A percentile compares a stretch with the other conserved stretches of the same genome.
Evolutionary conservation across 2,888 invertebrate genomes (phyloP).

Genomic region (Dimorphilus gyrociliatus): DNA sequence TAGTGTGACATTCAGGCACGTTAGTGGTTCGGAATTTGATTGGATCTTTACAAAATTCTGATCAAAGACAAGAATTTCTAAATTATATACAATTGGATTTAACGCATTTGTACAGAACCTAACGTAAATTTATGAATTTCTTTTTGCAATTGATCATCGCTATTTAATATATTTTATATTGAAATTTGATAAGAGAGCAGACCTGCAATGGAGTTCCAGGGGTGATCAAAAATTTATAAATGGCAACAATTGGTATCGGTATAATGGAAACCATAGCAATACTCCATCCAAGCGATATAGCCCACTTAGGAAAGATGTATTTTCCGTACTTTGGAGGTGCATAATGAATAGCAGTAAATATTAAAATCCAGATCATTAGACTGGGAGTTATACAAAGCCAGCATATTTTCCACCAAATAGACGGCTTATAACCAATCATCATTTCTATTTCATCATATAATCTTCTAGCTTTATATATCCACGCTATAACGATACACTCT

Average conservation of each 20-base stretch:
- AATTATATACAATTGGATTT: no score
- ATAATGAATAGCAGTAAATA: slow-evolving; percentile 20
- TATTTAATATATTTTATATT: no score
- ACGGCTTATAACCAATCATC: slow-evolving; percentile 16
- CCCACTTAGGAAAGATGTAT: slow-evolving; percentile 28
- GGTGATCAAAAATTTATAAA: slow-evolving; percentile 5
- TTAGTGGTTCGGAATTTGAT: no score
- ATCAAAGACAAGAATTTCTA: no score
- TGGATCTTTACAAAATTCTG: no score
- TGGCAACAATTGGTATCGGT: slow-evolving; percentile 17
- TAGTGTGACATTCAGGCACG: no score
- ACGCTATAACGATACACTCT: slow-evolving; percentile 32
- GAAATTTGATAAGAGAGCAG: no score
- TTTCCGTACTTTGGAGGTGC: slow-evolving; percentile 23
- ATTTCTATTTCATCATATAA: slow-evolving; percentile 14
- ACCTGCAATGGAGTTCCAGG: slow-evolving; percentile 7
- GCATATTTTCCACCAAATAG: slow-evolving; percentile 12
- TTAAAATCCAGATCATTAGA: slow-evolving; percentile 15
- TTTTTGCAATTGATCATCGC: no score
- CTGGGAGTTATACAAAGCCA: slow-evolving; percentile 16
- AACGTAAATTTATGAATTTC: no score
- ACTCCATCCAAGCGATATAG: slow-evolving; percentile 25
- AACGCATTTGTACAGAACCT: no score
- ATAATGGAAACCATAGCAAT: slow-evolving; percentile 19
- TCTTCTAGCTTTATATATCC: slow-evolving; percentile 25